phyloP scores from a whole-genome alignment of 2,888 invertebrate species.

The Pammene fasciana region DNA sequence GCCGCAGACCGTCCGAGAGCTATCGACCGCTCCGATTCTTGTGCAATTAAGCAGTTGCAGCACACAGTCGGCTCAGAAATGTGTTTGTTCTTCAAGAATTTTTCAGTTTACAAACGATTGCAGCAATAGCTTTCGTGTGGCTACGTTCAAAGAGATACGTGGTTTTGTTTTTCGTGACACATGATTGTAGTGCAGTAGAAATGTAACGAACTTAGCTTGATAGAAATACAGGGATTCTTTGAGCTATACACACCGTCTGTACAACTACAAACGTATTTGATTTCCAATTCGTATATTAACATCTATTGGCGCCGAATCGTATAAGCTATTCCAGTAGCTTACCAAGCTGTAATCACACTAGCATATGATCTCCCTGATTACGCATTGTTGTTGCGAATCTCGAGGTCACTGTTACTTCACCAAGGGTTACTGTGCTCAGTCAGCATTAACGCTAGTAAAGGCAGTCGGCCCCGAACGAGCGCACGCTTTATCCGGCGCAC shows the following conservation, averaged over 20 bases:
- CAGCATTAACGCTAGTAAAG: neutral
- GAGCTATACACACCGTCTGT: too few species aligned
- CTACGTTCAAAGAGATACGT: slow-evolving; percentile 9
- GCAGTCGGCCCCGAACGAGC: slow-evolving; percentile 15
- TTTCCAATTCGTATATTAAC: neutral
- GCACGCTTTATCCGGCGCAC: slow-evolving; percentile 25
- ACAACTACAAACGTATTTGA: too few species aligned
- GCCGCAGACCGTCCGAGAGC: slow-evolving; percentile 48
- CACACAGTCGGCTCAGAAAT: slow-evolving; percentile 38
- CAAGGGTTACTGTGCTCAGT: neutral
- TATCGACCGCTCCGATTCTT: slow-evolving; percentile 44
- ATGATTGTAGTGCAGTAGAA: slow-evolving; percentile 3
- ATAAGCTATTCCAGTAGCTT: neutral
- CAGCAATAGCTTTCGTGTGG: slow-evolving; percentile 16
- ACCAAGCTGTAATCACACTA: neutral
- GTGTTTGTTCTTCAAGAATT: slow-evolving; percentile 38
- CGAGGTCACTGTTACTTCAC: neutral
- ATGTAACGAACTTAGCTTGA: neutral
- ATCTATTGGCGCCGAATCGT: neutral
- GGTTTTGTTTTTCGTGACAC: slow-evolving; percentile 12
- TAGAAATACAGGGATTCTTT: slow-evolving; percentile 6
- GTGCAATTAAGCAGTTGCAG: slow-evolving; percentile 48
- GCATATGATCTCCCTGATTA: neutral
- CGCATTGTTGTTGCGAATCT: neutral
- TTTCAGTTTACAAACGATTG: slow-evolving; percentile 27